Percentiles rank a stretch among this genome's conserved stretches.
Conservation (phyloP, 2,797 vertebrate species). For the Triplophysa yarkandensis region DNA sequence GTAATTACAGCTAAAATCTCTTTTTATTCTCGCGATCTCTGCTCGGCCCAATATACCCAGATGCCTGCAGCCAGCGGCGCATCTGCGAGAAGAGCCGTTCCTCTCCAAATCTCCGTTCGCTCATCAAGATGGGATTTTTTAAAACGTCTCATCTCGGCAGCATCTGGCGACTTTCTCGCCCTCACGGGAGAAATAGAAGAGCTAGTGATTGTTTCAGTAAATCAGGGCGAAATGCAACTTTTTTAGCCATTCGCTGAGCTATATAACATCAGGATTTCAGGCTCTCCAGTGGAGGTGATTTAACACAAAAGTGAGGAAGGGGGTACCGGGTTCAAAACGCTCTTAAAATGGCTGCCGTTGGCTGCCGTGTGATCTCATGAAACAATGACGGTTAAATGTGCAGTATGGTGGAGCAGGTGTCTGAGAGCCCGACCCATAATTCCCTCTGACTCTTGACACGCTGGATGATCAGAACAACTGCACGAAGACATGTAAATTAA, state of each 20-base stretch:
- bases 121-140: conserved; percentile 40
- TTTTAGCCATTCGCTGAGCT: conserved; percentile 38
- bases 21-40: conserved; percentile 35
- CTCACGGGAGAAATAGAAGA: conserved; percentile 53
- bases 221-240: conserved; percentile 45
- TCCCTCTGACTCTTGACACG: conserved; percentile 45
- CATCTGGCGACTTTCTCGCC: conserved; percentile 43
- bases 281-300: conserved; percentile 39
- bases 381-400: conserved; percentile 39
- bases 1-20: conserved; percentile 50
- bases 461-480: conserved; percentile 43
- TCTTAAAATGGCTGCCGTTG: conserved; percentile 41
- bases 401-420: conserved; percentile 54
- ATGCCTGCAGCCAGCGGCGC: not conserved
- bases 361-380: conserved; percentile 36
- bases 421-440: conserved; percentile 47
- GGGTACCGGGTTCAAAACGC: conserved; percentile 38
- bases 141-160: conserved; percentile 48
- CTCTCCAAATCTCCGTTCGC: conserved; percentile 34
- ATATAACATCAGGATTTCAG: conserved; percentile 50
- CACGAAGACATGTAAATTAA: conserved; percentile 42
- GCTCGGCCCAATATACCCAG: conserved; percentile 30
- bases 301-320: conserved; percentile 22
- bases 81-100: conserved; percentile 34
- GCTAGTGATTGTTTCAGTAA: conserved; percentile 54